Percentiles rank a stretch among this genome's conserved stretches.
Conservation (phyloP, 2,113 vertebrate genomes). For the Lontra canadensis region DNA sequence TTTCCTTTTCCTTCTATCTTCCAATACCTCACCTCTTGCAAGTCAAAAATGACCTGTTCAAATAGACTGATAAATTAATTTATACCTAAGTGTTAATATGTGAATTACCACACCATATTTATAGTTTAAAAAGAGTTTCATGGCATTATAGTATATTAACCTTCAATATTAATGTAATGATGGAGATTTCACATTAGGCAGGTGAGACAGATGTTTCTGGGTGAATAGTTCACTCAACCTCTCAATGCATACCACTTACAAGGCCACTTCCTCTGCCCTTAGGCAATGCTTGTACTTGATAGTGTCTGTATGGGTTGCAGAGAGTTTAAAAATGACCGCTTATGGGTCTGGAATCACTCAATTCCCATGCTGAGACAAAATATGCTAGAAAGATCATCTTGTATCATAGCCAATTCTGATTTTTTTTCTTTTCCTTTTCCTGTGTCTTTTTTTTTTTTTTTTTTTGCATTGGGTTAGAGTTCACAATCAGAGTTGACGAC, state of each 20-base stretch:
- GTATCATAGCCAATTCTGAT: background rate
- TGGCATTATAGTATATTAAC: background rate
- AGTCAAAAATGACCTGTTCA: background rate
- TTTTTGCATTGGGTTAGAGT: background rate
- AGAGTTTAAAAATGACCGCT: background rate
- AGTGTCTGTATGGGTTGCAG: background rate
- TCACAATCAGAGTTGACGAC: background rate
- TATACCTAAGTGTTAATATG: background rate
- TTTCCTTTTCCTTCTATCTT: background rate
- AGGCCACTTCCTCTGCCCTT: background rate
- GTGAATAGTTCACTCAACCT: background rate
- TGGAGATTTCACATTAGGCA: background rate
- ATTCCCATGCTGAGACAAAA: background rate
- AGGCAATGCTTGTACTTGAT: background rate
- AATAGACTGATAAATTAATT: slow-evolving; percentile 17
- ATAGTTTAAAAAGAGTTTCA: background rate
- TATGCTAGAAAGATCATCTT: background rate
- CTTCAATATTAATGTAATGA: slow-evolving; percentile 15
- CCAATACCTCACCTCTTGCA: background rate
- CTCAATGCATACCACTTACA: background rate
- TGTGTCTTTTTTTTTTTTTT: background rate
- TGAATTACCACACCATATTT: background rate
- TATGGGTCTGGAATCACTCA: background rate
- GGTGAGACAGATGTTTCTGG: background rate
- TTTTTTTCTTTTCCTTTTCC: background rate